These are phyloP conservation scores for Prochilodus magdalenae DNA, from an alignment of 2,113 vertebrate genomes.

Conservation along the genomic window DNA sequence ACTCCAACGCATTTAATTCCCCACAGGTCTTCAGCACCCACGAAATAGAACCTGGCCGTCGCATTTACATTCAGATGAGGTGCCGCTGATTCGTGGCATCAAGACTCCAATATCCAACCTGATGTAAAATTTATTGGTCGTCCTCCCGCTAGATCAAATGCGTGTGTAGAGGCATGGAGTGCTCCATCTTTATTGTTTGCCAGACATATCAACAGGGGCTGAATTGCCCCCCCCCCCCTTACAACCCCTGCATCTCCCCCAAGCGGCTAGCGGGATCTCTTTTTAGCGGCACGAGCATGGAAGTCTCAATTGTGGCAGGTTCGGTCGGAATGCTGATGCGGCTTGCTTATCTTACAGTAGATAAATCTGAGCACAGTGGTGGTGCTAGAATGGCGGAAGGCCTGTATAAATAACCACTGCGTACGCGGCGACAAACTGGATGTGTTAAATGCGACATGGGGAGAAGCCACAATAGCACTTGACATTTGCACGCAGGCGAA, in stretches of 20 bases:
- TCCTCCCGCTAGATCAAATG: constrained; percentile 59
- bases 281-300: background rate
- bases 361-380: background rate
- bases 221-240: background rate
- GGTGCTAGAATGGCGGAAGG: background rate
- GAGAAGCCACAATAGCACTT: background rate
- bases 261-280: background rate
- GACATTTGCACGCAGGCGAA: background rate
- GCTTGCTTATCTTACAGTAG: constrained; percentile 3
- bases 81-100: constrained; percentile 45
- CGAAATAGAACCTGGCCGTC: constrained; percentile 43
- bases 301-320: constrained; percentile 7
- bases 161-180: constrained; percentile 53
- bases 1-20: constrained; percentile 52
- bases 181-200: constrained; percentile 25
- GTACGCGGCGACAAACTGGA: background rate
- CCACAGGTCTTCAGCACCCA: constrained; percentile 24
- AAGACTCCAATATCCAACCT: constrained; percentile 68
- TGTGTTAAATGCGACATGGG: background rate
- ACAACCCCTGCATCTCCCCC: background rate
- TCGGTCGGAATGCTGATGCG: constrained; percentile 11
- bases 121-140: constrained; percentile 65
- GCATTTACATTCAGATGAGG: constrained; percentile 61
- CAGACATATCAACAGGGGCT: constrained; percentile 25
- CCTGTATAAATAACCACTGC: background rate